phyloP scores from a whole-genome alignment of 2,113 vertebrate genomes.

The Regulus satrapa region DNA sequence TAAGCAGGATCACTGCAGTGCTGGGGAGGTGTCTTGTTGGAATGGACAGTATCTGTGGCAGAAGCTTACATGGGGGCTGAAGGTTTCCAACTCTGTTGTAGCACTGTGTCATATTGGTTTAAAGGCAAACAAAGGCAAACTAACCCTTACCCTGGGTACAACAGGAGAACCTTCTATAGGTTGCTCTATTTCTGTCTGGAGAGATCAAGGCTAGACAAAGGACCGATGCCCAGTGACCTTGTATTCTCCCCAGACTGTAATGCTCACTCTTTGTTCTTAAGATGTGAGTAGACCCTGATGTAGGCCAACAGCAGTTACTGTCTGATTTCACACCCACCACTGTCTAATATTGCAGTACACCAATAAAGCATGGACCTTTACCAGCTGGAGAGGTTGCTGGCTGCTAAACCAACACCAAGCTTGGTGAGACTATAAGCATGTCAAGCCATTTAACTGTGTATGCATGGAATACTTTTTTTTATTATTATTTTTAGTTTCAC shows the following conservation, averaged over 20 bases:
- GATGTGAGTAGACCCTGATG: background rate
- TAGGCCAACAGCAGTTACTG: constrained; percentile 63
- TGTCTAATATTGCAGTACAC: constrained; percentile 29
- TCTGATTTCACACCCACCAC: constrained; percentile 51
- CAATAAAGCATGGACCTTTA: constrained; percentile 59
- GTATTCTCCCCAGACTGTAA: background rate
- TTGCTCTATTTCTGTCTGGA: constrained; percentile 1
- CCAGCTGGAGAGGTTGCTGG: constrained; percentile 11
- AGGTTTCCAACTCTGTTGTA: background rate
- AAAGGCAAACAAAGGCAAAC: background rate
- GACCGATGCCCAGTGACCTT: constrained; percentile 17
- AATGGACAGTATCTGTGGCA: constrained; percentile 68
- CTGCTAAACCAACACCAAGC: constrained; percentile 62
- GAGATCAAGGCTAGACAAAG: constrained; percentile 8
- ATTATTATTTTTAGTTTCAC: constrained; percentile 53
- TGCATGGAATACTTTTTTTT: constrained; percentile 71
- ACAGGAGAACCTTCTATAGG: background rate
- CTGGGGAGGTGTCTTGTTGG: constrained; percentile 21
- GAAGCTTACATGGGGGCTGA: constrained; percentile 21
- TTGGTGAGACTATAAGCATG: constrained; percentile 64
- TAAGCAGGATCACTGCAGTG: constrained; percentile 69
- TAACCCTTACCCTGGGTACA: background rate
- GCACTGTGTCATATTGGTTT: background rate
- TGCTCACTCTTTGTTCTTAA: constrained; percentile 21
- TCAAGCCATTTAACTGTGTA: constrained; percentile 65